Percentiles rank a stretch among this genome's conserved stretches.
Conservation (phyloP, 2,113 vertebrate genomes). For the Pithys albifrons region DNA sequence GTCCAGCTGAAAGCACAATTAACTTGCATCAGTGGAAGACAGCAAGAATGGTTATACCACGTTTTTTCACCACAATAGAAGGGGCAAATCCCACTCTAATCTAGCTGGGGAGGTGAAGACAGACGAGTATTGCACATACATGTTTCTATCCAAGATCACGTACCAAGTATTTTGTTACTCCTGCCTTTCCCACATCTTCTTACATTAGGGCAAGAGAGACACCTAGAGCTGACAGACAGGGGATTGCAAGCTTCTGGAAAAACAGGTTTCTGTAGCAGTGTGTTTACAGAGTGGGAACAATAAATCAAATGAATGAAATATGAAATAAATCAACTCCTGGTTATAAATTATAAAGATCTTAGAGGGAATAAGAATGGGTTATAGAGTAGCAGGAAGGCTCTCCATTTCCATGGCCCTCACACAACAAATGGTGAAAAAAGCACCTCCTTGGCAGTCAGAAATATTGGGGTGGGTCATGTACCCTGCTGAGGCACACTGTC, state of each 20-base stretch:
- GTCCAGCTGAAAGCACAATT: not conserved
- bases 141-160: not conserved
- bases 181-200: not conserved
- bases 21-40: not conserved
- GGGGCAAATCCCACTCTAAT: not conserved
- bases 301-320: not conserved
- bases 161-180: not conserved
- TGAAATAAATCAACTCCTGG: not conserved
- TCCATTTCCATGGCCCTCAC: not conserved
- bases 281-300: not conserved
- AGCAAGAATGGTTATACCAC: not conserved
- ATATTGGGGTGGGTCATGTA: not conserved
- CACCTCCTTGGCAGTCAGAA: not conserved
- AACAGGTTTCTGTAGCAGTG: not conserved
- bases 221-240: conserved; percentile 13
- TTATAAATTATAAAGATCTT: not conserved
- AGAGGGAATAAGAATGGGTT: not conserved
- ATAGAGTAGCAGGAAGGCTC: not conserved
- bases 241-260: not conserved
- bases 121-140: not conserved
- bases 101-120: not conserved
- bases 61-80: not conserved
- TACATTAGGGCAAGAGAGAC: conserved; percentile 18
- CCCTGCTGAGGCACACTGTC: not conserved
- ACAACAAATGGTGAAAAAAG: not conserved